Evolutionary conservation across 2,797 vertebrate genomes (phyloP), one percentile per base, ranked within the genome.

Genomic region (Huso huso): DNA sequence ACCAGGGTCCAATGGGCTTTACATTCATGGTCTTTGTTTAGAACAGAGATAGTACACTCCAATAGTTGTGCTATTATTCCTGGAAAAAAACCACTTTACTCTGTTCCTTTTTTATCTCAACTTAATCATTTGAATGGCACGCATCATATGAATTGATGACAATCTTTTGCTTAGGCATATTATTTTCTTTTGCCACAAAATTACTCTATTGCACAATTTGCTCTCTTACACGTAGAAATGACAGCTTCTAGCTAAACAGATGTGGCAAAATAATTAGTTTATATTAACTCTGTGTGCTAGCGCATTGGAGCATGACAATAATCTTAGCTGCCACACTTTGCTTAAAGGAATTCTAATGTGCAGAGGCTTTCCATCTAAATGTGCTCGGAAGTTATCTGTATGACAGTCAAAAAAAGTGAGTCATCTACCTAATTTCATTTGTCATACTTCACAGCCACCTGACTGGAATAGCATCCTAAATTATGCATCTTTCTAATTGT

Each of bases 181-280:
- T 58, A 2, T 13, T n/a, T 58, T 58, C 6, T 58, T 58, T 8
- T 7, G 6, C 12, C 55, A 58, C 23, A 37, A 37, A 37, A 37
- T 37, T 37, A 37, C 23, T 37, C 23, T 37, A 37, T 3, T 37
- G 23, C 23, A 37, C 23, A 37, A 37, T 37, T 37, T 37, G 23
- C 23, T 37, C 23, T 2, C 23, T 37, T 37, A 58, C 13, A 6
- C 11, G 13, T 58, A 58, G 13, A 58, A 10, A 58, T 58, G 9
- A n/a, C 55, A 58, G 6, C 55, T 3, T 58, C 55, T 58, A 51
- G 51, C 72, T 70, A 73, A 73, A 68, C 72, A 70, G 69, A 73
- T 73, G 72, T 73, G 72, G 72, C 69, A 70, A 67, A 48, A 55
- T 70, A 73, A 73, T 70, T 73, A 70, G 69, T 70, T 66, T 68